A percentile compares a stretch with the other conserved stretches of the same genome.
Evolutionary conservation across 2,888 invertebrate species (phyloP).

Genomic region (Spisula solida): DNA sequence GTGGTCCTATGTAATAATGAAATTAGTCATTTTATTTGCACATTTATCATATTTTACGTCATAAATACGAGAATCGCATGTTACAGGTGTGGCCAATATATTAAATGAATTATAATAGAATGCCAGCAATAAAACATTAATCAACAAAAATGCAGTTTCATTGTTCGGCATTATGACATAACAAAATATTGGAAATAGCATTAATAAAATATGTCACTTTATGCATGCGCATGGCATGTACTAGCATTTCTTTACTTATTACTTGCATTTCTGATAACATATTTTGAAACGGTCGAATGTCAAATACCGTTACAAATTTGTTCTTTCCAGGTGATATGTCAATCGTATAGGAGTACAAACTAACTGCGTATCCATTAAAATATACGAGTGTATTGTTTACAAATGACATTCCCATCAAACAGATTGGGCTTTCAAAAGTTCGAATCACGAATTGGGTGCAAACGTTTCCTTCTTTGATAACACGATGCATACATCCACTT

Average conservation of each 20-base stretch:
- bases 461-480: background rate
- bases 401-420: background rate
- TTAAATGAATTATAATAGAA: no score
- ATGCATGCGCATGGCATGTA: no score
- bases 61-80: no score
- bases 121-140: no score
- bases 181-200: background rate
- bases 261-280: background rate
- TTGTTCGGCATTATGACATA: background rate
- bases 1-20: no score
- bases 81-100: no score
- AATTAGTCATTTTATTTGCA: no score
- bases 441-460: background rate
- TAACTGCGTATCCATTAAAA: background rate
- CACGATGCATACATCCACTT: background rate
- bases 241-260: no score
- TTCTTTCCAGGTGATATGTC: background rate
- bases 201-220: background rate
- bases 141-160: no score
- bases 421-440: background rate
- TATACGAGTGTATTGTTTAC: no score
- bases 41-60: no score
- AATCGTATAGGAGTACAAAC: background rate
- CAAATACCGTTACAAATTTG: background rate
- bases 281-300: background rate